phyloP scores from a whole-genome alignment of 2,113 vertebrate genomes.

The Crotalus viridis region DNA sequence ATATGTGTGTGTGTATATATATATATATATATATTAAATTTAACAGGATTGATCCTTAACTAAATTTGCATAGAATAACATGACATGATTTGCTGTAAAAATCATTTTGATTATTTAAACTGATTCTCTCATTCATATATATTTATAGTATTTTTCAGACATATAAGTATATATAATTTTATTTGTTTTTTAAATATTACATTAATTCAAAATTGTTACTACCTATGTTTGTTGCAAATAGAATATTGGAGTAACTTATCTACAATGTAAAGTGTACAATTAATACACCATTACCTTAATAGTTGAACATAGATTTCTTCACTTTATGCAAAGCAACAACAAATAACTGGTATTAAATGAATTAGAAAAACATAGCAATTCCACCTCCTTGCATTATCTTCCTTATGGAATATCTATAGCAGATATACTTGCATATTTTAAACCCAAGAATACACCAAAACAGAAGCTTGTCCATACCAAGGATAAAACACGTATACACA shows the following conservation, averaged over 20 bases:
- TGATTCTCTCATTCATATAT: background rate
- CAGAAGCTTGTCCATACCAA: background rate
- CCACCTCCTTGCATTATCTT: background rate
- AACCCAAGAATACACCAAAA: background rate
- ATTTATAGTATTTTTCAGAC: background rate
- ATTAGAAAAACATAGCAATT: background rate
- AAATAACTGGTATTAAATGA: background rate
- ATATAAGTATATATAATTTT: background rate
- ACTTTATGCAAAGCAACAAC: background rate
- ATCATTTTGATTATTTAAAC: background rate
- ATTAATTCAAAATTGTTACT: background rate
- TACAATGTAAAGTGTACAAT: background rate
- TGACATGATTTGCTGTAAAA: background rate
- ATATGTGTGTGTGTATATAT: too few relatives aligned
- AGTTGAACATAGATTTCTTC: background rate
- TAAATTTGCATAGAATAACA: background rate
- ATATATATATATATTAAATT: background rate
- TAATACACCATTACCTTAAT: background rate
- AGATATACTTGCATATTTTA: background rate
- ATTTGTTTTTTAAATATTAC: background rate
- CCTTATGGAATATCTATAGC: background rate
- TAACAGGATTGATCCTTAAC: background rate
- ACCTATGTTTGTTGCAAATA: background rate
- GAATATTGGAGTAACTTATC: background rate
- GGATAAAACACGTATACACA: background rate